A percentile compares a stretch with the other conserved stretches of the same genome.
Conservation (phyloP, 2,113 vertebrate genomes). For the Sporophila hypoxantha region DNA sequence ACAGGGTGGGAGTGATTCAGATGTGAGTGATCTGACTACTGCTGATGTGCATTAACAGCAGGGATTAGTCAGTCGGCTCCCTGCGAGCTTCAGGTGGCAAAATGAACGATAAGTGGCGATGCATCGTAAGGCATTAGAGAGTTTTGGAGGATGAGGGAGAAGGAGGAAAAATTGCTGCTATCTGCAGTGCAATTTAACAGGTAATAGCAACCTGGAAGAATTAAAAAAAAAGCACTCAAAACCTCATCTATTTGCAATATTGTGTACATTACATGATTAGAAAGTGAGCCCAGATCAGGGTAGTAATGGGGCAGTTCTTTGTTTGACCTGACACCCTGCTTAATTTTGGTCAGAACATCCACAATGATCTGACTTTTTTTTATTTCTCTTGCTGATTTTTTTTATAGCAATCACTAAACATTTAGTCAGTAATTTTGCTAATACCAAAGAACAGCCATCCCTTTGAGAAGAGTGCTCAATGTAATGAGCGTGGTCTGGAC, state of each 20-base stretch:
- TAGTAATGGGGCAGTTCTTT: neutral
- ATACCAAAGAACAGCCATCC: neutral
- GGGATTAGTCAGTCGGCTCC: conserved; percentile 30
- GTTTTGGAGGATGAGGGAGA: neutral
- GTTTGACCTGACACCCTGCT: accelerated
- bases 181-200: neutral
- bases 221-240: neutral
- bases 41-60: conserved; percentile 12
- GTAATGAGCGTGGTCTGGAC: neutral
- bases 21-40: neutral
- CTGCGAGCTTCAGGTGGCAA: neutral
- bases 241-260: neutral
- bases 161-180: conserved; percentile 24
- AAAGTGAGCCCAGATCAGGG: neutral
- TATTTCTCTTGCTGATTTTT: neutral
- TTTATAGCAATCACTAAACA: neutral
- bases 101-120: neutral
- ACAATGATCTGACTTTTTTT: neutral
- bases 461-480: neutral
- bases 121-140: neutral
- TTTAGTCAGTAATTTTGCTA: neutral
- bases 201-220: neutral
- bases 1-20: neutral
- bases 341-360: neutral
- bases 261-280: neutral